Conservation (phyloP, 2,797 vertebrate species). For the Chaetophractus vellerosus region DNA sequence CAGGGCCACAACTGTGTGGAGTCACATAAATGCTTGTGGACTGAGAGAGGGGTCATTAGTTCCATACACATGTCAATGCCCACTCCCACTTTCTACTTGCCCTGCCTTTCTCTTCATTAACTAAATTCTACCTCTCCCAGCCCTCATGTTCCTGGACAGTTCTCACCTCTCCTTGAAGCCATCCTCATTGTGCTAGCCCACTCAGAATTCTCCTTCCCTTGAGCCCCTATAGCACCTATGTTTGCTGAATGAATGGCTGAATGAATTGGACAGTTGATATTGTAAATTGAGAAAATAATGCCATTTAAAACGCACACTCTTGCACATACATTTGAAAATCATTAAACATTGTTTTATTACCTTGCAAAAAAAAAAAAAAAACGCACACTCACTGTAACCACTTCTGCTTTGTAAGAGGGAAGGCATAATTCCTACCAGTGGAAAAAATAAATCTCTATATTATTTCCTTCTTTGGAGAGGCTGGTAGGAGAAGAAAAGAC, state of each 20-base stretch:
- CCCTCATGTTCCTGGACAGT: background rate
- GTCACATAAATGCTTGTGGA: background rate
- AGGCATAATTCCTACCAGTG: background rate
- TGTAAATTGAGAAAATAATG: background rate
- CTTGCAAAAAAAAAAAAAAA: no score
- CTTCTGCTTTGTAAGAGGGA: background rate
- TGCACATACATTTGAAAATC: no score
- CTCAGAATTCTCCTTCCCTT: background rate
- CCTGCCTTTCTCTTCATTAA: background rate
- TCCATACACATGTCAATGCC: background rate
- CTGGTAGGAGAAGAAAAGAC: background rate
- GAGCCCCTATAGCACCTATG: background rate
- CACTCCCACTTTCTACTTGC: no score
- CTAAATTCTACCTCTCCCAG: background rate
- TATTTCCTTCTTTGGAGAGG: background rate
- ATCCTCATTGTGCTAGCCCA: background rate
- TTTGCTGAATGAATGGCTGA: background rate
- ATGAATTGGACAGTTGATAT: background rate
- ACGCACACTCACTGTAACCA: background rate
- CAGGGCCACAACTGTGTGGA: no score
- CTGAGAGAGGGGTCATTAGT: background rate
- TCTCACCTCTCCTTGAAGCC: background rate
- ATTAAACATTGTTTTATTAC: no score
- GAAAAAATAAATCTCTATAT: background rate
- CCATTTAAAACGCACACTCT: constrained; percentile 46